Conservation (phyloP, 2,113 vertebrate genomes). For the Myanophis thanlyinensis region DNA sequence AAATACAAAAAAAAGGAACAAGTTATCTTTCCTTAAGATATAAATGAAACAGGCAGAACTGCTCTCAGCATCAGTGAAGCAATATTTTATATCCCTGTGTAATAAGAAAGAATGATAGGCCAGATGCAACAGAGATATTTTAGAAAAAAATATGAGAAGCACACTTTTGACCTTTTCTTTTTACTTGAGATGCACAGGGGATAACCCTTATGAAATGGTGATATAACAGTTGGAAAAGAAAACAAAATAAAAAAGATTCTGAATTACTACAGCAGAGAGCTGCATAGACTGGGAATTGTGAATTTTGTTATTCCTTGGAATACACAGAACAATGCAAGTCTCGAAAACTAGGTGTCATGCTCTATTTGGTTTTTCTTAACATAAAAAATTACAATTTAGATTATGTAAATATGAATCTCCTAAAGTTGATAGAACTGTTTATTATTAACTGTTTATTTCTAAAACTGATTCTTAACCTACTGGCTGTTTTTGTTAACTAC, state of each 20-base stretch:
- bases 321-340: neutral
- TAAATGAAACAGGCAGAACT: constrained; percentile 17
- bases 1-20: constrained; percentile 1
- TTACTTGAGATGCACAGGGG: constrained; percentile 4
- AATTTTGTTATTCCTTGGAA: neutral
- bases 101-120: constrained; percentile 9
- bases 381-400: neutral
- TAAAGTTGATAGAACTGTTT: neutral
- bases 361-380: neutral
- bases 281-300: neutral
- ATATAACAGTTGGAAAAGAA: neutral
- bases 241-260: neutral
- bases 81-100: constrained; percentile 6
- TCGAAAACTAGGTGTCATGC: neutral
- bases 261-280: neutral
- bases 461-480: neutral
- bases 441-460: neutral
- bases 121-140: neutral
- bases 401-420: neutral
- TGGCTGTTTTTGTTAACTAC: neutral
- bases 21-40: constrained; percentile 1
- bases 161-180: neutral
- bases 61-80: neutral
- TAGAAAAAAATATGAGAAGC: constrained; percentile 20
- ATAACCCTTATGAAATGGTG: neutral